Percentiles rank a stretch among this genome's conserved stretches.
Conservation (phyloP, 2,888 invertebrate species). For the Leptinotarsa rubiginosa region DNA sequence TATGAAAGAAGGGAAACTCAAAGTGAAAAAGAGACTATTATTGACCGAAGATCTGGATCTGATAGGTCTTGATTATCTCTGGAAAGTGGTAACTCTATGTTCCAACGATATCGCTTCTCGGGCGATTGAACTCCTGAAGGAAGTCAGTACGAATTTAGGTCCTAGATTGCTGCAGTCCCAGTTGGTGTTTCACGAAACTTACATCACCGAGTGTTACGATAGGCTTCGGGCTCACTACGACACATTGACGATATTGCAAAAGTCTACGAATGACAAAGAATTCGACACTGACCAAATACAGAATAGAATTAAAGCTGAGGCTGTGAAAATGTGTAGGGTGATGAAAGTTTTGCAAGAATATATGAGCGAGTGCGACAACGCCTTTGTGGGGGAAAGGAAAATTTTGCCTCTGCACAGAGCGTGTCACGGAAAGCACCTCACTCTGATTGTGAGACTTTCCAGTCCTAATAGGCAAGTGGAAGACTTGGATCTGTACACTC, state of each 20-base stretch:
- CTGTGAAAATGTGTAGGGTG: slow-evolving; percentile 90
- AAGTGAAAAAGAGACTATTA: slow-evolving; percentile 85
- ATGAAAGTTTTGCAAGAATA: slow-evolving; percentile 95
- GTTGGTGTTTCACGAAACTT: slow-evolving; percentile 89
- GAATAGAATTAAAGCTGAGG: slow-evolving; percentile 73
- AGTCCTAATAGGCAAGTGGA: slow-evolving; percentile 91
- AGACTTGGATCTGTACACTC: slow-evolving; percentile 92
- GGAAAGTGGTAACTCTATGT: slow-evolving; percentile 86
- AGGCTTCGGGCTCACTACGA: slow-evolving; percentile 88
- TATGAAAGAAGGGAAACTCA: slow-evolving; percentile 92
- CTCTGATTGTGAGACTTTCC: slow-evolving; percentile 81
- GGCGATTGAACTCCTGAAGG: slow-evolving; percentile 90
- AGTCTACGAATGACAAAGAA: slow-evolving; percentile 67
- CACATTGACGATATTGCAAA: slow-evolving; percentile 77
- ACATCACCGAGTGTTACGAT: slow-evolving; percentile 92
- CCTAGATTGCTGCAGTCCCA: slow-evolving; percentile 83
- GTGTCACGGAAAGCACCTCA: slow-evolving; percentile 89
- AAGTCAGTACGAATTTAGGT: slow-evolving; percentile 94
- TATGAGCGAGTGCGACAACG: slow-evolving; percentile 92
- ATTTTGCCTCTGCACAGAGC: slow-evolving; percentile 90
- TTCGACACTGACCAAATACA: slow-evolving; percentile 66
- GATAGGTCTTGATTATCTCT: slow-evolving; percentile 95
- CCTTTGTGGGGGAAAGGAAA: slow-evolving; percentile 87
- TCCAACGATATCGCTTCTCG: slow-evolving; percentile 93
- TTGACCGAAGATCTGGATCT: slow-evolving; percentile 94